These are phyloP conservation scores for Philaethria dido DNA, from an alignment of 2,888 invertebrate genomes.

Conservation along the genomic window DNA sequence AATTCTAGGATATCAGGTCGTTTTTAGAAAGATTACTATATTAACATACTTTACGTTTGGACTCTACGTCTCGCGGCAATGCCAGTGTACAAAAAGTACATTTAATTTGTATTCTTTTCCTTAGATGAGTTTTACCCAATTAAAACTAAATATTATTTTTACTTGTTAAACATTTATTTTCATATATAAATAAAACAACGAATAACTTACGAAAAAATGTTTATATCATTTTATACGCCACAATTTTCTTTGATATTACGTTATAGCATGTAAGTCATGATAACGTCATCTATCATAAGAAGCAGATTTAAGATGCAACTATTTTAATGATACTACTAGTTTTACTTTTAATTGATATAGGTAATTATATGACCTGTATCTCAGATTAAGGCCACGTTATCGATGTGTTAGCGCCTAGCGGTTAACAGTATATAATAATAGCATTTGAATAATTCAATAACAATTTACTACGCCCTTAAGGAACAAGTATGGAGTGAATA, in stretches of 20 bases:
- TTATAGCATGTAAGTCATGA: slow-evolving; percentile 1
- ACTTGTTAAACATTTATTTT: too few relatives aligned
- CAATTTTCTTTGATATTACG: not conserved
- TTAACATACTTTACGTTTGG: too few relatives aligned
- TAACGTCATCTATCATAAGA: slow-evolving; percentile 9
- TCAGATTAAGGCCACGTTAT: slow-evolving; percentile 33
- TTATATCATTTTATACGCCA: too few relatives aligned
- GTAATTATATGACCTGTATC: slow-evolving; percentile 30
- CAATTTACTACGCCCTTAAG: slow-evolving; percentile 56
- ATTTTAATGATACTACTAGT: slow-evolving; percentile 19
- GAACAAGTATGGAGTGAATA: slow-evolving; percentile 55
- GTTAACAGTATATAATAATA: slow-evolving; percentile 44
- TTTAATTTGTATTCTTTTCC: too few relatives aligned
- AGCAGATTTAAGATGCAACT: slow-evolving; percentile 6
- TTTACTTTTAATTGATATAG: slow-evolving; percentile 34
- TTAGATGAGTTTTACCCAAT: too few relatives aligned
- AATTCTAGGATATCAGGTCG: not conserved
- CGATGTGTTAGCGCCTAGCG: slow-evolving; percentile 31
- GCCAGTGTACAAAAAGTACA: too few relatives aligned
- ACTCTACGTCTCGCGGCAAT: too few relatives aligned
- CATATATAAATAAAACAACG: too few relatives aligned
- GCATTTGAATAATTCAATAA: slow-evolving; percentile 61
- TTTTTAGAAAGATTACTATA: too few relatives aligned
- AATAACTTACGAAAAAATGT: too few relatives aligned
- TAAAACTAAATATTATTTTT: too few relatives aligned